Evolutionary conservation across 2,888 invertebrate species (phyloP).

Genomic region (Nephrotoma appendiculata): DNA sequence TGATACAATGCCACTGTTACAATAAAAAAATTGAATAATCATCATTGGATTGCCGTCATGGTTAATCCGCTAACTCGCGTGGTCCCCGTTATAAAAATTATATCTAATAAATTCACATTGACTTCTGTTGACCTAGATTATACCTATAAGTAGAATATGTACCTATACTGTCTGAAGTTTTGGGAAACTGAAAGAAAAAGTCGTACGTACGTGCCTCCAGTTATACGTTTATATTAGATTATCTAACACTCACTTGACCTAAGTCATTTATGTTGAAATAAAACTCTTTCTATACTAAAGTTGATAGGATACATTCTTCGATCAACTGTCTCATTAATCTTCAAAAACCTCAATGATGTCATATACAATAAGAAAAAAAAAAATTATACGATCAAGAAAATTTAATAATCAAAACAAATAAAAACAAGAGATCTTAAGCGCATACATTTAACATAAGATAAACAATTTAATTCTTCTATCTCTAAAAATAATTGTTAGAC

Average conservation of each 20-base stretch:
- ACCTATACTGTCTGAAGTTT: too few relatives aligned
- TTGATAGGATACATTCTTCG: neutral
- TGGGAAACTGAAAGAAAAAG: neutral
- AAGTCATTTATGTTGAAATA: neutral
- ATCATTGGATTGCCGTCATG: too few relatives aligned
- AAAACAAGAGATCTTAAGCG: neutral
- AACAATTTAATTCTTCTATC: neutral
- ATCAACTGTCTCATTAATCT: neutral
- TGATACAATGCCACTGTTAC: too few relatives aligned
- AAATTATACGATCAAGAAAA: neutral
- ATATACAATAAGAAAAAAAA: neutral
- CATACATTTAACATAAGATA: neutral
- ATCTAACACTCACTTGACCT: neutral
- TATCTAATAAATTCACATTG: neutral
- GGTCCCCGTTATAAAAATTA: neutral
- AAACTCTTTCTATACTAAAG: neutral
- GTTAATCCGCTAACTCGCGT: too few relatives aligned
- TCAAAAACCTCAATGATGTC: neutral
- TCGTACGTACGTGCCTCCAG: neutral
- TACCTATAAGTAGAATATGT: too few relatives aligned
- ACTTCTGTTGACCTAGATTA: neutral
- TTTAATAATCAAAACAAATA: neutral
- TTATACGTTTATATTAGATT: neutral
- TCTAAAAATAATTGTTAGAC: neutral
- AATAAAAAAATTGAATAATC: too few relatives aligned